phyloP scores from a whole-genome alignment of 2,888 invertebrate species.

The Cybosia mesomella region DNA sequence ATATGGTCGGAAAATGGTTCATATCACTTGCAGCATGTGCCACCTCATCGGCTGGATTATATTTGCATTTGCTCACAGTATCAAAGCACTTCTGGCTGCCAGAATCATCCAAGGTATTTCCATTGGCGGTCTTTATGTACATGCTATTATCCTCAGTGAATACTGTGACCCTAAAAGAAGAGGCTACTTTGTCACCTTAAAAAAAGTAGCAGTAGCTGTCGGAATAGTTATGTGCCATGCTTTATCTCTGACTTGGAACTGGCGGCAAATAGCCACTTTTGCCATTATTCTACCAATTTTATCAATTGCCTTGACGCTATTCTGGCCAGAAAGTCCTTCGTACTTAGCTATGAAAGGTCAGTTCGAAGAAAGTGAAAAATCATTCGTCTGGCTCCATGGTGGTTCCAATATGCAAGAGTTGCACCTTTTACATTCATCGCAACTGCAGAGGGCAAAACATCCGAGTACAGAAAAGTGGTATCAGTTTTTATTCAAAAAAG shows the following conservation, averaged over 20 bases:
- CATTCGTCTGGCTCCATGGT: not conserved
- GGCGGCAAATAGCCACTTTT: not conserved
- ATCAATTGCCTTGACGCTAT: not conserved
- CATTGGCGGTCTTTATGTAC: not conserved
- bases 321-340: slow-evolving; percentile 5
- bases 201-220: not conserved
- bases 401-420: not conserved
- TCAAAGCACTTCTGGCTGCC: not conserved
- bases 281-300: not conserved
- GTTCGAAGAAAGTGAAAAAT: not conserved
- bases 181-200: not conserved
- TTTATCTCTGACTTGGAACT: not conserved
- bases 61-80: not conserved
- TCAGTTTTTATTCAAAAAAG: not conserved
- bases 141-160: not conserved
- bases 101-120: not conserved
- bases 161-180: slow-evolving; percentile 9
- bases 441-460: not conserved
- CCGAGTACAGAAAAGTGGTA: not conserved
- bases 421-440: not conserved
- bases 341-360: not conserved
- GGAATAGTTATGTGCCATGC: slow-evolving; percentile 29
- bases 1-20: not conserved
- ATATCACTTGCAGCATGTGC: not conserved
- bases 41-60: not conserved